These are phyloP conservation scores for Metallyticus violacea DNA, from an alignment of 2,888 invertebrate species.

Conservation along the genomic window DNA sequence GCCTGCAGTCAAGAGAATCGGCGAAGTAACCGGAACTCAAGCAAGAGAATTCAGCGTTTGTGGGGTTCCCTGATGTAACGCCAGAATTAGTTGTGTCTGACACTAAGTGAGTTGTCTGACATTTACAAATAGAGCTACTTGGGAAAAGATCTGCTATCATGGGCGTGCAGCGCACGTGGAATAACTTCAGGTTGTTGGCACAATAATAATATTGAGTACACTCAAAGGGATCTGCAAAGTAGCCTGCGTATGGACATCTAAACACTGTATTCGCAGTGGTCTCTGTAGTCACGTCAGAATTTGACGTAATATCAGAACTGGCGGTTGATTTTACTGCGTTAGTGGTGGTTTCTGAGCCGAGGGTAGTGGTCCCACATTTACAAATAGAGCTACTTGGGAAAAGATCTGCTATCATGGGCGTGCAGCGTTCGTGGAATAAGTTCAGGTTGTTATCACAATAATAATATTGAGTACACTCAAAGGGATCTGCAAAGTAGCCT, in stretches of 20 bases:
- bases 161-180: not conserved
- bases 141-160: not conserved
- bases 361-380: not conserved
- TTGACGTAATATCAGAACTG: too few species aligned
- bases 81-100: not conserved
- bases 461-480: not conserved
- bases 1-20: too few species aligned
- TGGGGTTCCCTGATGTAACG: too few species aligned
- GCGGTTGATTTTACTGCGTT: not conserved
- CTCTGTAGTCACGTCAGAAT: not conserved
- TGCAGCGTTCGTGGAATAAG: not conserved
- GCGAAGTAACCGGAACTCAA: too few species aligned
- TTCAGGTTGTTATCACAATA: not conserved
- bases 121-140: not conserved
- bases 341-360: not conserved
- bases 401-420: not conserved
- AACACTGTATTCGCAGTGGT: not conserved
- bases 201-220: not conserved
- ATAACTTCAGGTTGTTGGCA: not conserved
- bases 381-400: not conserved
- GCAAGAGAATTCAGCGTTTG: too few species aligned
- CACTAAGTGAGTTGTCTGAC: not conserved
- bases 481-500: not conserved
- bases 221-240: not conserved
- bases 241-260: not conserved